Conservation (phyloP, 2,113 vertebrate species). For the Sarotherodon lohbergeri region DNA sequence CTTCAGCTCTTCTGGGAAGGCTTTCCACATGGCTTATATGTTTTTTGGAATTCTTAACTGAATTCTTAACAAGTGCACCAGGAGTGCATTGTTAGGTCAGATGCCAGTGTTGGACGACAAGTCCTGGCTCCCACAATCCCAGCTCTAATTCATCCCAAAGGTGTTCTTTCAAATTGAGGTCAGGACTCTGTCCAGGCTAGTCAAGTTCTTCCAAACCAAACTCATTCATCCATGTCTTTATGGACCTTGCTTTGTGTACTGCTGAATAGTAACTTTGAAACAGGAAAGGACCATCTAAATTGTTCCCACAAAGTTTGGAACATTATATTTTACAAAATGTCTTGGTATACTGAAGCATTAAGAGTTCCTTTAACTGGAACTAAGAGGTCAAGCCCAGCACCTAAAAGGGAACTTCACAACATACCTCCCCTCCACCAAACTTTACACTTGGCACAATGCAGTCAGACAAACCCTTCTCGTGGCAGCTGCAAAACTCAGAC, state of each 20-base stretch:
- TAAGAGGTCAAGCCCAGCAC: not conserved
- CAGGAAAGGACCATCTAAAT: not conserved
- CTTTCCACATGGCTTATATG: not conserved
- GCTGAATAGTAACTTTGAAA: not conserved
- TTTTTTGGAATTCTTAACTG: not conserved
- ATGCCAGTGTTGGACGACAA: not conserved
- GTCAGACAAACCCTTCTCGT: not conserved
- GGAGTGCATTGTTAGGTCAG: not conserved
- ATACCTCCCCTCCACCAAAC: not conserved
- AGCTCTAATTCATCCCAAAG: not conserved
- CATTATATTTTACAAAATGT: not conserved
- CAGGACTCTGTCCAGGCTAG: rapidly evolving
- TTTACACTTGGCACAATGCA: not conserved
- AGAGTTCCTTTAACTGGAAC: not conserved
- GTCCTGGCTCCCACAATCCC: not conserved
- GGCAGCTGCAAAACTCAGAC: not conserved
- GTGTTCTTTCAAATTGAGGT: not conserved
- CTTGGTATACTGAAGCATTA: not conserved
- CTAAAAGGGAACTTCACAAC: not conserved
- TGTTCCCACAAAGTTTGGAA: not conserved
- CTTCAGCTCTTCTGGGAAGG: not conserved
- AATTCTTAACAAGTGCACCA: not conserved
- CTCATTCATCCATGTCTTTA: not conserved
- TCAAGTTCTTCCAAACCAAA: not conserved
- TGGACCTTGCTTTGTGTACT: not conserved